Evolutionary conservation across 2,113 vertebrate genomes (phyloP).

Genomic region (Acrocephalus kingi): DNA sequence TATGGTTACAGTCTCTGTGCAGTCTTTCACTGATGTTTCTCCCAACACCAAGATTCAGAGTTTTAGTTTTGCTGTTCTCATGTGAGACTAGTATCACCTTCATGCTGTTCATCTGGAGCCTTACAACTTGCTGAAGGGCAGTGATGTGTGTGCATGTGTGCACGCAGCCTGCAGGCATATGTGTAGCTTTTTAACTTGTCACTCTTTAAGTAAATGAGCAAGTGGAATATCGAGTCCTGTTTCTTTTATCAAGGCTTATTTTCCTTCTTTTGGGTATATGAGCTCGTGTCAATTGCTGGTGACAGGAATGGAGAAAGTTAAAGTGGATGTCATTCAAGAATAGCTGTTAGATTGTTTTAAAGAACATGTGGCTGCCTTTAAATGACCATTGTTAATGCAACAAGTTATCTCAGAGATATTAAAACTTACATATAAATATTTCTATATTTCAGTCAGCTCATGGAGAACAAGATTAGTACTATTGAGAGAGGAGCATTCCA

Average conservation of each 20-base stretch:
- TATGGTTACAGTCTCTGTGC: background rate
- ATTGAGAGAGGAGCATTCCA: conserved; percentile 98
- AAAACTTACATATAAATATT: conserved; percentile 12
- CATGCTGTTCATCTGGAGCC: background rate
- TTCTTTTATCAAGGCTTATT: conserved; percentile 6
- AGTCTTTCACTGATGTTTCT: background rate
- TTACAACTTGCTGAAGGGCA: background rate
- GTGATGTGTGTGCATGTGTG: background rate
- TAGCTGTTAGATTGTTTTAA: conserved; percentile 7
- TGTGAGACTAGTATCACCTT: background rate
- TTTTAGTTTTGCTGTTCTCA: background rate
- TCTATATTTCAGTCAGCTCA: conserved; percentile 89
- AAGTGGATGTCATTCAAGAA: background rate
- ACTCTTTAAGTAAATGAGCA: background rate
- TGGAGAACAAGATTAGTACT: conserved; percentile 98
- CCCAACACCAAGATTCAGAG: accelerated
- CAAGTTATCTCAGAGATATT: conserved; percentile 7
- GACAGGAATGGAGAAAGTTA: background rate
- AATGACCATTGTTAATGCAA: conserved; percentile 28
- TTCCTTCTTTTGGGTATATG: background rate
- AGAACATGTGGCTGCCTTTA: background rate
- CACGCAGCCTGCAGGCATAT: background rate
- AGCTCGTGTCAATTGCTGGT: background rate
- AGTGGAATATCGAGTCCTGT: background rate
- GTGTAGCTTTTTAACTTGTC: background rate